phyloP scores from a whole-genome alignment of 1,140 invertebrate genomes.

The Hyposmocoma kahamanoa region DNA sequence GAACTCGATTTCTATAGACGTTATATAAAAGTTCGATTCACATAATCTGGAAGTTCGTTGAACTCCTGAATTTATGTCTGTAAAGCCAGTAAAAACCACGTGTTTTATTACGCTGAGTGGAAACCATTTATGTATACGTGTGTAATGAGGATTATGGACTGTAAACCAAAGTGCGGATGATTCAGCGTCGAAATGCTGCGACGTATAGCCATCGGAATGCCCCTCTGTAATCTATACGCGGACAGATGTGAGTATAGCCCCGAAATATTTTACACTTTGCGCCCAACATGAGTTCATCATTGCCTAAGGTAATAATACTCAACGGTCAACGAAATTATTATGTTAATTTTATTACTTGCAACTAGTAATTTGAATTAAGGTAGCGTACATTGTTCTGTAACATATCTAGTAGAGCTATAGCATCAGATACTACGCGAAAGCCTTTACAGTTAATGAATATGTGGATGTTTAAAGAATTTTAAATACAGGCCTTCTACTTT shows the following conservation, averaged over 20 bases:
- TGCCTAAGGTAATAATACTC: too few relatives aligned
- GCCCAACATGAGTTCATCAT: background rate
- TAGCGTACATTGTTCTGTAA: too few relatives aligned
- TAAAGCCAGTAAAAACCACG: conserved; percentile 14
- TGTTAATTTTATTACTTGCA: too few relatives aligned
- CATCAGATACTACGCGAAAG: too few relatives aligned
- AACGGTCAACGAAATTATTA: too few relatives aligned
- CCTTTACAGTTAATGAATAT: too few relatives aligned
- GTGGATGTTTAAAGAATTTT: too few relatives aligned
- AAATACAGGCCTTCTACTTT: too few relatives aligned
- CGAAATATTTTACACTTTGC: background rate
- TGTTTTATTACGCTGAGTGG: conserved; percentile 19
- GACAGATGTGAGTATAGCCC: conserved; percentile 24
- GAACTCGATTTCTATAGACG: too few relatives aligned
- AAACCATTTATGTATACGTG: conserved; percentile 14
- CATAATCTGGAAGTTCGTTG: conserved; percentile 10
- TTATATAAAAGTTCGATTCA: conserved; percentile 9
- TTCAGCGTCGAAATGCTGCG: conserved; percentile 24
- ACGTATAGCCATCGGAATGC: conserved; percentile 33
- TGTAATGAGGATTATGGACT: conserved; percentile 15
- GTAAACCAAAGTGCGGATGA: conserved; percentile 19
- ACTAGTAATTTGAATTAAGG: too few relatives aligned
- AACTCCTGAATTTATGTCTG: conserved; percentile 14
- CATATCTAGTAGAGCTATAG: too few relatives aligned
- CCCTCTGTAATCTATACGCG: conserved; percentile 16